A percentile compares a stretch with the other conserved stretches of the same genome.
phyloP scores from a whole-genome alignment of 2,888 invertebrate genomes.

The Chromoteleia sp. region DNA sequence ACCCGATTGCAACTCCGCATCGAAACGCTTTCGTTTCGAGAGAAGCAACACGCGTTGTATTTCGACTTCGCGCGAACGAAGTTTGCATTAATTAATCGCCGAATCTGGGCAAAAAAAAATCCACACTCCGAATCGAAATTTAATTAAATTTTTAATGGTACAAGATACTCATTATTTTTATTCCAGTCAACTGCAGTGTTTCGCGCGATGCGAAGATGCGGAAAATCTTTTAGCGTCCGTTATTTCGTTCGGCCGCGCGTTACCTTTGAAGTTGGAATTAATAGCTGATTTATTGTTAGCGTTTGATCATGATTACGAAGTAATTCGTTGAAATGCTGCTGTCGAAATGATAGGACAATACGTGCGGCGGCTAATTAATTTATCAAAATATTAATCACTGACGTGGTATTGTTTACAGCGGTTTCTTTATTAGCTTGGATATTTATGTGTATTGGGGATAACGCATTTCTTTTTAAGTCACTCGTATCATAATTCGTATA shows the following conservation, averaged over 20 bases:
- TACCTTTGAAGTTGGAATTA: neutral
- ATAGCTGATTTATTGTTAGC: neutral
- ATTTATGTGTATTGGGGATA: too few relatives aligned
- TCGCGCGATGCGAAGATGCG: neutral
- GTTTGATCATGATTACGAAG: neutral
- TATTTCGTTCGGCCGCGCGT: neutral
- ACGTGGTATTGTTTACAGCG: too few relatives aligned
- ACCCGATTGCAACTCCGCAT: slow-evolving; percentile 32
- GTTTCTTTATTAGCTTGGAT: too few relatives aligned
- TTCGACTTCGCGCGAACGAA: neutral
- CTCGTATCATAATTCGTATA: too few relatives aligned
- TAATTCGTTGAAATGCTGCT: too few relatives aligned
- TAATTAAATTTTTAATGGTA: neutral
- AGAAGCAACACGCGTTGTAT: slow-evolving; percentile 11
- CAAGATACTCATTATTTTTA: neutral
- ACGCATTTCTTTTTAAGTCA: too few relatives aligned
- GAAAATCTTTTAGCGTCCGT: neutral
- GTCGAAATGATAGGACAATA: too few relatives aligned
- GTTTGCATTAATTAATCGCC: slow-evolving; percentile 23
- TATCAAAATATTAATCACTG: too few relatives aligned
- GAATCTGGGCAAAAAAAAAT: slow-evolving; percentile 6
- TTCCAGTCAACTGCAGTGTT: neutral
- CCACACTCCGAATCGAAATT: neutral
- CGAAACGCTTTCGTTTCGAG: slow-evolving; percentile 11
- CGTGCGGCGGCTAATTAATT: too few relatives aligned